phyloP scores from a whole-genome alignment of 2,888 invertebrate genomes.

The Drosophila robusta region DNA sequence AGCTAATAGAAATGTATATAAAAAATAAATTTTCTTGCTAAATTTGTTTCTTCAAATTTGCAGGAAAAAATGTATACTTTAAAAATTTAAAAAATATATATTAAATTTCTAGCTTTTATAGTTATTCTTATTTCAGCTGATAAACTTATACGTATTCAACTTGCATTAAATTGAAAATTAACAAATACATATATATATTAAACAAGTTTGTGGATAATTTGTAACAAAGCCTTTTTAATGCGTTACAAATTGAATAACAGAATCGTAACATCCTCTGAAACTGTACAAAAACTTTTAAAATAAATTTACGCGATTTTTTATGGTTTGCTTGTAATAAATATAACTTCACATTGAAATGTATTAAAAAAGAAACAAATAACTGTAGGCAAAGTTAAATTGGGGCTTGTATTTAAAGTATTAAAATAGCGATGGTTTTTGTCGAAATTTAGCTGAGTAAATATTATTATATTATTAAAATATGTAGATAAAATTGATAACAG shows the following conservation, averaged over 20 bases:
- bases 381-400: conserved; percentile 26
- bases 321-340: conserved; percentile 57
- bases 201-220: too few species aligned
- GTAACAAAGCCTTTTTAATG: not conserved
- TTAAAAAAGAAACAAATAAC: conserved; percentile 6
- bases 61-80: too few species aligned
- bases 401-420: conserved; percentile 3
- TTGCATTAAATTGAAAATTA: too few species aligned
- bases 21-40: too few species aligned
- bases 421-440: not conserved
- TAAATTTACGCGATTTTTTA: conserved; percentile 55
- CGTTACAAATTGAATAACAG: not conserved
- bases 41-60: too few species aligned
- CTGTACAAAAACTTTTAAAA: conserved; percentile 50
- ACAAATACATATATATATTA: too few species aligned
- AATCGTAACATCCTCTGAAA: not conserved
- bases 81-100: too few species aligned
- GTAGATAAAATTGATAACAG: too few species aligned
- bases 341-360: conserved; percentile 35
- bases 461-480: not conserved
- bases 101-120: too few species aligned
- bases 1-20: too few species aligned
- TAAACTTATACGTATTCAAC: too few species aligned
- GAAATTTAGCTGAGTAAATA: not conserved
- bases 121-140: too few species aligned